Evolutionary conservation across 30 jellyfish, hydroid and myxozoan species (phyloP), one percentile per base, ranked within the genome.

Genomic region (Aurelia aurita): DNA sequence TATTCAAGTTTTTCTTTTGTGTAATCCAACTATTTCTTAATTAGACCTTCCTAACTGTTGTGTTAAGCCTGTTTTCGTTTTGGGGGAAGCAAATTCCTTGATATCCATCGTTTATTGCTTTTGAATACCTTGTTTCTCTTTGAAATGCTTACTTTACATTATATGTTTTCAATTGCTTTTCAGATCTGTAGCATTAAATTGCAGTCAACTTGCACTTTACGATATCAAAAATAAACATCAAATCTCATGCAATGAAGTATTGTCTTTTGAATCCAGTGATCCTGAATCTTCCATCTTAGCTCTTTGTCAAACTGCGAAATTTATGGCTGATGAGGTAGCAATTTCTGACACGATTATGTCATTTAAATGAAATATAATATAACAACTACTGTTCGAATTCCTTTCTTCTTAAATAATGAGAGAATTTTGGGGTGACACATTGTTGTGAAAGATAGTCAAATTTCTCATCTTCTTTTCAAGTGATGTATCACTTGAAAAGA

Each of bases 311-410:
- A 15, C 72, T 0, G 84, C 91, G 20, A 67, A 68, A 16, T 81
- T 43, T 55, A 76, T 81, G 11, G 91, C 85, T 34, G 91, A 81
- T 55, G 91, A 81, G 84, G 91, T 81, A 69, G 19, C 23, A 22
- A 6, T 75, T 75, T 19, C 11, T 49, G 20, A 0, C 0, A 35
- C 27, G 3, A 28, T 2, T 26, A 8, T 68, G 6, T 25, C 22
- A 68, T 68, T 23, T 68, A 6, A 32, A 62, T n/a, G n/a, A n/a
- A n/a, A n/a, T n/a, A n/a, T n/a, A n/a, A 62, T 18, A 43, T 61
- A 16, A 18, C 74, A 0, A 16, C 1, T 62, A 0, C 31, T 22
- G n/a, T n/a, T n/a, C n/a, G n/a, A n/a, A n/a, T n/a, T n/a, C n/a
- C n/a, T n/a, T n/a, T n/a, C n/a, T n/a, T n/a, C n/a, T n/a, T n/a